These are phyloP conservation scores for Latrodectus elegans DNA, from an alignment of 2,888 invertebrate genomes.

Conservation along the genomic window DNA sequence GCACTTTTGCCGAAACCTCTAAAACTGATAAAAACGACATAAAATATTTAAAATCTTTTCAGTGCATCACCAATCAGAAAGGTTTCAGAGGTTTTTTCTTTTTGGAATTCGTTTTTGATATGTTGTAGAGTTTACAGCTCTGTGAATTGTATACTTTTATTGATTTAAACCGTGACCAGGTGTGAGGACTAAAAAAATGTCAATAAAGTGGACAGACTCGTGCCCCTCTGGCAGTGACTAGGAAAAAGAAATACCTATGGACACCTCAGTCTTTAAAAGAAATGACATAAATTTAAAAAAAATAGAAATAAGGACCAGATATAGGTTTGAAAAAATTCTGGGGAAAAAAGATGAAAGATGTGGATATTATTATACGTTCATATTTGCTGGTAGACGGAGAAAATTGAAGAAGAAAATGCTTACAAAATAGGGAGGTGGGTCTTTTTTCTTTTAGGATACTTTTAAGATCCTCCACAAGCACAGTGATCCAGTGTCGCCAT, in stretches of 20 bases:
- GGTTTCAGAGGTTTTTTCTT: not conserved
- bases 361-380: constrained; percentile 18
- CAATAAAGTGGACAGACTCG: too few relatives aligned
- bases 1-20: not conserved
- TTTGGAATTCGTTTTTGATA: constrained; percentile 3
- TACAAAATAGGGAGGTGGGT: constrained; percentile 26
- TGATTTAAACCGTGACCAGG: not conserved
- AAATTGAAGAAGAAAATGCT: constrained; percentile 13
- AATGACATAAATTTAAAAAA: constrained; percentile 31
- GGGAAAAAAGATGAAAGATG: constrained; percentile 17
- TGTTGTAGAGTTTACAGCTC: not conserved
- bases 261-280: constrained; percentile 1
- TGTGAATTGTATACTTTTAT: not conserved
- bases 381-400: constrained; percentile 25
- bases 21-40: constrained; percentile 1
- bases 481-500: constrained; percentile 32
- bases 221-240: not conserved
- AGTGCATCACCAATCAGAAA: not conserved
- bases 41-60: not conserved
- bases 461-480: constrained; percentile 20
- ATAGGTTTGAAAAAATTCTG: too few relatives aligned
- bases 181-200: too few relatives aligned
- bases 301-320: too few relatives aligned
- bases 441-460: constrained; percentile 17
- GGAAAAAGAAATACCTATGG: not conserved